Base-by-base conservation (phyloP, 2,888 invertebrate species). In the Lasioglossum villosulum region DNA sequence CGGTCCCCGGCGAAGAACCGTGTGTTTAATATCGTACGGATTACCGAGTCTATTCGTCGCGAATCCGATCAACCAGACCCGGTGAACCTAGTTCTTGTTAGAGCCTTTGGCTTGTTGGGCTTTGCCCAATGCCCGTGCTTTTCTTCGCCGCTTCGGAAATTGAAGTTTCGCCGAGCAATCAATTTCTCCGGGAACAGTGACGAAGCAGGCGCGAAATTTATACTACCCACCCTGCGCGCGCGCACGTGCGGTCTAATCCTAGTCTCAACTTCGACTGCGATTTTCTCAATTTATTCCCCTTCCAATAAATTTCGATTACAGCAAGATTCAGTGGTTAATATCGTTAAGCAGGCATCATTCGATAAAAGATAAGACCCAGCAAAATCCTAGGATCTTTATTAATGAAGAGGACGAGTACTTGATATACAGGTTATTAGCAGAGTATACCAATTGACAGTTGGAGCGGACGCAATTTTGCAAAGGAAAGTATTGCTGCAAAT, bases 1-100 rank as follows among this genome's bases (percentile, higher is more conserved):
- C 75, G 48, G 52, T 23, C 16, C 48, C 39, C 2, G n/a, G 23
- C 34, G 68, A 37, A 52, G 52, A 10, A 27, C 30, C 70, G 27
- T 42, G 34, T 71, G 80, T 73, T 73, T 81, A 81, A 81, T 81
- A 66, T 77, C 63, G 39, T 39, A 10, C 23, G 37, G 76, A 76
- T 72, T 81, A 77, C 19, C 48, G 45, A 30, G 48, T 16, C n/a
- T 75, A 75, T 66, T 66, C 72, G 34, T 70, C 34, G n/a, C 45
- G 76, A 37, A 48, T 27, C 37, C 23, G 68, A 68, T 68, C 68
- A 68, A 34, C 68, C 4, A 68, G 68, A 68, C 34, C 68, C 68
- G 68, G 37, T 0, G 68, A 30, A 63, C 23, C 37, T 68, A 68
- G 68, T 68, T 68, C 68, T 68, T 37, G 68, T 68, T 68, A 68